These are phyloP conservation scores for Illadopsis cleaveri DNA, from an alignment of 2,113 vertebrate species.

Conservation along the genomic window DNA sequence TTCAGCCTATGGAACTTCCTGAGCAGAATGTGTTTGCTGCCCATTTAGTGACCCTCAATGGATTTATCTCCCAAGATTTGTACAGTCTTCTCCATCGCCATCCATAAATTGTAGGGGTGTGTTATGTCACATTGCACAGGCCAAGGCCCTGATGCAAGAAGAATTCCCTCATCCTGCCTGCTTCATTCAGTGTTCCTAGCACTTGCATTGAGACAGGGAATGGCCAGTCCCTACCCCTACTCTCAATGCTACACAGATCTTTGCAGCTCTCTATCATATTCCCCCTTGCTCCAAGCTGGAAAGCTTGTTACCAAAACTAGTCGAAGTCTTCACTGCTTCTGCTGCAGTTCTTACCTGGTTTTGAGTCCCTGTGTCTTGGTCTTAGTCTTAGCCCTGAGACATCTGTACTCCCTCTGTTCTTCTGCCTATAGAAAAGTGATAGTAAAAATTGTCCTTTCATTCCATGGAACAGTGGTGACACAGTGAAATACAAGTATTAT, in stretches of 20 bases:
- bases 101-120: not conserved
- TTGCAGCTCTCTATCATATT: not conserved
- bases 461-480: not conserved
- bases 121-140: not conserved
- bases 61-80: not conserved
- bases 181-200: not conserved
- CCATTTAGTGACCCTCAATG: not conserved
- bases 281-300: not conserved
- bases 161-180: not conserved
- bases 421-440: not conserved
- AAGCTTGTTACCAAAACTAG: not conserved
- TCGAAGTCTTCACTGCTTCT: not conserved
- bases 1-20: not conserved
- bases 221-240: not conserved
- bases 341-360: not conserved
- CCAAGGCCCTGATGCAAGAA: not conserved
- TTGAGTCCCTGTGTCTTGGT: not conserved
- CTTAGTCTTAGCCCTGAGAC: not conserved
- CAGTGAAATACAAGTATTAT: not conserved
- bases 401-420: not conserved
- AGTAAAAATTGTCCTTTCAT: not conserved
- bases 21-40: not conserved
- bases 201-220: not conserved
- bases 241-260: not conserved
- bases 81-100: not conserved